Base-by-base conservation (phyloP, 2,113 vertebrate species). In the Budorcas taxicolor region DNA sequence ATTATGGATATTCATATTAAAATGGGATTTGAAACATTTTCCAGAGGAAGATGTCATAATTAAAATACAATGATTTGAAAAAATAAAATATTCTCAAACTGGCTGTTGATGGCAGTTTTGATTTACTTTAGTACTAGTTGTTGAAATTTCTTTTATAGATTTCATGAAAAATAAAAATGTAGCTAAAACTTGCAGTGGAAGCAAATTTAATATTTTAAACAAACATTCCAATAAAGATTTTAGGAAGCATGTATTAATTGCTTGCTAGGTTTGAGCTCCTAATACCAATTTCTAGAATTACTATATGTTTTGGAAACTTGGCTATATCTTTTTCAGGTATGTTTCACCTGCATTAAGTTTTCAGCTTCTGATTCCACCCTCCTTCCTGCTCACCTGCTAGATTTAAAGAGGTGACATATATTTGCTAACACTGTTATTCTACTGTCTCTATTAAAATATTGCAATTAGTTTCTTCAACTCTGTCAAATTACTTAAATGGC, bases 401-500 rank as follows among this genome's bases (percentile, higher is more conserved):
- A 83, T 86, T 67, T 96, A 76, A 98, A 80, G 67, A 80, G 62
- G 80, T 84, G 53, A 67, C 64, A 71, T 57, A 13, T 52, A 83
- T 53, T 91, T 95, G 64, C 9, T 85, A 91, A 88, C 7, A 52
- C 21, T 60, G 27, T 36, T 45, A 95, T 36, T 96, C 40, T 96
- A 76, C 31, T 60, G 17, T 89, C 27, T 40, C 71, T 53, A 74
- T 29, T 85, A 74, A 94, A 94, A 90, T 50, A 33, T 29, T 10
- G 4, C 36, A 58, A 86, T 82, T 36, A 31, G 33, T 82, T 71
- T 82, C 31, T 60, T 84, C 86, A 93, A 36, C 33, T 62, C 87
- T 90, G 53, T 36, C 36, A 60, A 93, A 45, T 64, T 92, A 96
- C 52, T 90, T 84, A 95, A 97, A 93, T 97, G 93, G 91, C 94